These are phyloP conservation scores for Hybos culiciformis DNA, from an alignment of 2,888 invertebrate genomes.

Conservation along the genomic window DNA sequence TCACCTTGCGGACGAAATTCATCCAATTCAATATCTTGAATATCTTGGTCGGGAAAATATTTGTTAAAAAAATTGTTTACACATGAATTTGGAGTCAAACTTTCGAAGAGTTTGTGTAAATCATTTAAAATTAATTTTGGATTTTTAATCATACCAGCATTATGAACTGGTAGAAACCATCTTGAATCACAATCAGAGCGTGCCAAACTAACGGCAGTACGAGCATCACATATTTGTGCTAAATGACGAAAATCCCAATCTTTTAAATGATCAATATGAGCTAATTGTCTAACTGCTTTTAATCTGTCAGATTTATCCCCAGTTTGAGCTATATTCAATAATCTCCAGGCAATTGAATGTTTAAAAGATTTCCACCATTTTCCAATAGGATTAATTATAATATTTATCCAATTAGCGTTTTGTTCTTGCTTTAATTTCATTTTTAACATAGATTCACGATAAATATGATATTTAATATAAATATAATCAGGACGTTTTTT, in stretches of 20 bases:
- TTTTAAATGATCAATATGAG: slow-evolving; percentile 52
- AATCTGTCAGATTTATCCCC: slow-evolving; percentile 48
- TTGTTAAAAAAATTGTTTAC: slow-evolving; percentile 30
- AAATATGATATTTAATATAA: slow-evolving; percentile 40
- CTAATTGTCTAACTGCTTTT: slow-evolving; percentile 50
- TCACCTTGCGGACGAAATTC: slow-evolving; percentile 5
- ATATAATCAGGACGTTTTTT: slow-evolving; percentile 39
- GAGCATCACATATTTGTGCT: slow-evolving; percentile 63
- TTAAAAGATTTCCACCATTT: slow-evolving; percentile 51
- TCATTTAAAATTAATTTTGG: slow-evolving; percentile 29
- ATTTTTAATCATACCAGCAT: slow-evolving; percentile 34
- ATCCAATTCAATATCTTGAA: slow-evolving; percentile 1
- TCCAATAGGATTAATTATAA: slow-evolving; percentile 33
- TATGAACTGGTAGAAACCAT: slow-evolving; percentile 60
- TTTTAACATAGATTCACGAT: slow-evolving; percentile 33
- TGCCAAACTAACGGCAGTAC: slow-evolving; percentile 65
- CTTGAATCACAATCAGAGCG: slow-evolving; percentile 56
- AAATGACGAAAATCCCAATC: slow-evolving; percentile 56
- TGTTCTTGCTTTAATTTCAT: slow-evolving; percentile 28
- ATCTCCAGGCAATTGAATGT: slow-evolving; percentile 49
- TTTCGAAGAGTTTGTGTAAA: slow-evolving; percentile 24
- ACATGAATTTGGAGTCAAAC: slow-evolving; percentile 25
- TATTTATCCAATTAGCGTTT: slow-evolving; percentile 33
- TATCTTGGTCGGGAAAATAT: slow-evolving; percentile 27
- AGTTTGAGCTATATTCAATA: slow-evolving; percentile 50